phyloP scores from a whole-genome alignment of 2,888 invertebrate species.

The Lissocephala sabroskyi region DNA sequence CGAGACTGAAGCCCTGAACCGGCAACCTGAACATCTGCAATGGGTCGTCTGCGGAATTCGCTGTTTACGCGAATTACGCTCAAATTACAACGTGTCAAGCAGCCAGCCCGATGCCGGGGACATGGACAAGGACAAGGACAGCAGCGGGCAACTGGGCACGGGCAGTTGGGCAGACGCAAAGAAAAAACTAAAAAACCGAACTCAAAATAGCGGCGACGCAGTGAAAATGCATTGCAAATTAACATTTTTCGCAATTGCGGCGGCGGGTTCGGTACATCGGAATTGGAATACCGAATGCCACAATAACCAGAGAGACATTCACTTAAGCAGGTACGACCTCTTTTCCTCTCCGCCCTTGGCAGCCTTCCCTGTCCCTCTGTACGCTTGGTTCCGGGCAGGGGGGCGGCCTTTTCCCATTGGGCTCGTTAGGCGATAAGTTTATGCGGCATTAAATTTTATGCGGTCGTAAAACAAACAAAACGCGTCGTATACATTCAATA shows the following conservation, averaged over 20 bases:
- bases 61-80: slow-evolving; percentile 67
- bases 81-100: slow-evolving; percentile 51
- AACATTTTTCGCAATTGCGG: slow-evolving; percentile 59
- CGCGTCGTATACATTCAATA: slow-evolving; percentile 25
- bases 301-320: too few relatives aligned
- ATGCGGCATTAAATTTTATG: slow-evolving; percentile 64
- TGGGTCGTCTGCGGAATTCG: slow-evolving; percentile 45
- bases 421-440: slow-evolving; percentile 63
- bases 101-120: neutral
- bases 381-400: too few relatives aligned
- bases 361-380: too few relatives aligned
- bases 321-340: too few relatives aligned
- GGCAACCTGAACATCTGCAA: neutral
- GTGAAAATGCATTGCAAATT: slow-evolving; percentile 63
- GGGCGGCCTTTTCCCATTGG: slow-evolving; percentile 22
- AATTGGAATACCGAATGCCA: too few relatives aligned
- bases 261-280: too few relatives aligned
- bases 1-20: too few relatives aligned
- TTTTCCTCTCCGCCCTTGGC: too few relatives aligned
- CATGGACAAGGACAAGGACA: neutral
- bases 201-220: slow-evolving; percentile 62
- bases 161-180: neutral
- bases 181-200: slow-evolving; percentile 7
- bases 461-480: slow-evolving; percentile 63
- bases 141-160: neutral